These are phyloP conservation scores for Aporophyla lueneburgensis DNA, from an alignment of 2,888 invertebrate species.

Conservation along the genomic window DNA sequence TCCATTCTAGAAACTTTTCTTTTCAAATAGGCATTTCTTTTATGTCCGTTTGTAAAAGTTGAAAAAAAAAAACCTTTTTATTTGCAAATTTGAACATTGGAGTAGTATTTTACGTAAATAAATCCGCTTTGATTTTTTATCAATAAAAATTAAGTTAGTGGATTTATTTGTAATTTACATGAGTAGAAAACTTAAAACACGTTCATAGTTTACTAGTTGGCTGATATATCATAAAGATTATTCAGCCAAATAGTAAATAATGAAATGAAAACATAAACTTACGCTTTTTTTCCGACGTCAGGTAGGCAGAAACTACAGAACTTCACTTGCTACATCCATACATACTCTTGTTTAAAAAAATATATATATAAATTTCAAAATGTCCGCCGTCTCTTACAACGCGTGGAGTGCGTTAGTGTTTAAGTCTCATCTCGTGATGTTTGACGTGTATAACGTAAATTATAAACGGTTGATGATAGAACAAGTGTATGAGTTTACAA, in stretches of 20 bases:
- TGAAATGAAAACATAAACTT: not conserved
- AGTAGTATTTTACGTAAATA: not conserved
- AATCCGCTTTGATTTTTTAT: not conserved
- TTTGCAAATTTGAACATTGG: no score
- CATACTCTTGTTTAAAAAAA: no score
- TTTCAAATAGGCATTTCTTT: no score
- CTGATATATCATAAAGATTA: not conserved
- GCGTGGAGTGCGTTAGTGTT: conserved; percentile 68
- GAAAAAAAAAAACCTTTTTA: no score
- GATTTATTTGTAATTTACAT: conserved; percentile 1
- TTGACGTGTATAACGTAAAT: conserved; percentile 84
- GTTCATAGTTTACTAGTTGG: not conserved
- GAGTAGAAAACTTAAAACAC: not conserved
- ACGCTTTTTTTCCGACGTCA: not conserved
- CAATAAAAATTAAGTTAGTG: not conserved
- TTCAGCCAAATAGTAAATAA: not conserved
- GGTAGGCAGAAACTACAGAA: not conserved
- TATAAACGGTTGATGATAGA: conserved; percentile 88
- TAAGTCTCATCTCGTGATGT: conserved; percentile 78
- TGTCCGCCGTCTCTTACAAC: conserved; percentile 68
- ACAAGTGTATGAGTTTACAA: conserved; percentile 90
- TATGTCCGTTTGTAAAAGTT: no score
- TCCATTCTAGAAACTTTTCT: not conserved
- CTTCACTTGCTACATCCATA: not conserved
- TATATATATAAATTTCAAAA: not conserved